Percentiles rank a stretch among this genome's conserved stretches.
These are phyloP conservation scores for Cyrtorhinus lividipennis DNA, from an alignment of 1,140 invertebrate genomes.

Conservation along the genomic window DNA sequence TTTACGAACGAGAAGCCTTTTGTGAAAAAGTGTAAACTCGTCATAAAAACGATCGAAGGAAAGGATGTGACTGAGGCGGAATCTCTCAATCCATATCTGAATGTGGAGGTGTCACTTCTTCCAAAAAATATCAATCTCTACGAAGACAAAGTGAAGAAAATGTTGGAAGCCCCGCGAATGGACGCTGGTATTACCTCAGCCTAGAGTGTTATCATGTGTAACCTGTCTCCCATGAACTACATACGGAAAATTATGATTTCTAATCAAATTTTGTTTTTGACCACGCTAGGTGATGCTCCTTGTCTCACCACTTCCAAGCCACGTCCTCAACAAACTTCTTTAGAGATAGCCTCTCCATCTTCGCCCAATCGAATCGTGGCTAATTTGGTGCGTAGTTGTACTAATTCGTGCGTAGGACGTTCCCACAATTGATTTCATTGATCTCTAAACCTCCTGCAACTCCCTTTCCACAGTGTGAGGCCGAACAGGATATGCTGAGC, in stretches of 20 bases:
- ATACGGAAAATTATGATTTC: not conserved
- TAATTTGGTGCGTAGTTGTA: no score
- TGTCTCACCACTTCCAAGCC: no score
- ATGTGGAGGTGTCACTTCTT: not conserved
- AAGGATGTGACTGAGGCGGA: slow-evolving; percentile 6
- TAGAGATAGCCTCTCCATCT: no score
- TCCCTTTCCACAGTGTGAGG: not conserved
- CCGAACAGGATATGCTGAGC: not conserved
- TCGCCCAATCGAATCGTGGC: not conserved
- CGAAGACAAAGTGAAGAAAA: slow-evolving; percentile 1
- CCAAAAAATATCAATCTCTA: not conserved
- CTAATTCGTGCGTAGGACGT: no score
- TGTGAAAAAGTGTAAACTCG: slow-evolving; percentile 2
- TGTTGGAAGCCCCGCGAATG: not conserved
- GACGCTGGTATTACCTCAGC: not conserved
- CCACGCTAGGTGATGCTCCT: no score
- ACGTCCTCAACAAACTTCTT: no score
- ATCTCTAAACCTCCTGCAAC: no score
- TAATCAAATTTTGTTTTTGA: not conserved
- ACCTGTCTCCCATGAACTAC: no score
- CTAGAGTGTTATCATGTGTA: no score
- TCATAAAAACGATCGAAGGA: slow-evolving; percentile 4
- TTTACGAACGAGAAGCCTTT: not conserved
- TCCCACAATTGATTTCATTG: no score
- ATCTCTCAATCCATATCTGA: slow-evolving; percentile 1